Percentiles rank a stretch among this genome's conserved stretches.
Evolutionary conservation across 2,797 vertebrate species (phyloP).

Genomic region (Spinus pinus): DNA sequence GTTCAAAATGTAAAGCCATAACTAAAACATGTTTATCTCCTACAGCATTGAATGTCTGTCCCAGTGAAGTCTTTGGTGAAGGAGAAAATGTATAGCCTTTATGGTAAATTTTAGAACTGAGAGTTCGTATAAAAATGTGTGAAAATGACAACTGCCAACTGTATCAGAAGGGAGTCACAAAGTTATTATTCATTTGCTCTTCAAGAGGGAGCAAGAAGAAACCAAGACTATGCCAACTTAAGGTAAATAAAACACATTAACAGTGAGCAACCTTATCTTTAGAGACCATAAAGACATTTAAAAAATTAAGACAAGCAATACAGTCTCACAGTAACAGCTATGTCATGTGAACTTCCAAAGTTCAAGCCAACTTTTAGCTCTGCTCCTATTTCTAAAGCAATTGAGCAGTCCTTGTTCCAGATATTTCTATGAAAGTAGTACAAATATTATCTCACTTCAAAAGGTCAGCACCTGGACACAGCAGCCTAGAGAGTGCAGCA

Average conservation of each 20-base stretch:
- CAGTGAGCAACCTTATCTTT: background rate
- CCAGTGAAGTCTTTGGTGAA: background rate
- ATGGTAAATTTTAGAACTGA: background rate
- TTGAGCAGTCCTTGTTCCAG: background rate
- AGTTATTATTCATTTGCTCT: background rate
- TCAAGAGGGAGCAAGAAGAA: background rate
- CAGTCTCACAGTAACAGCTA: background rate
- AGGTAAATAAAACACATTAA: background rate
- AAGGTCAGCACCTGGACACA: background rate
- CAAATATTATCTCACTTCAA: background rate
- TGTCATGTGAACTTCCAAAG: fast-evolving
- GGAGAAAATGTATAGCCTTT: fast-evolving
- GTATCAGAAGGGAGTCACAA: background rate
- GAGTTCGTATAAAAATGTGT: background rate
- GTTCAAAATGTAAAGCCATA: background rate
- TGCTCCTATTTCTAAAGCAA: background rate
- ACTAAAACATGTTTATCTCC: background rate
- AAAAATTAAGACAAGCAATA: background rate
- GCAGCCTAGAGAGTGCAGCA: background rate
- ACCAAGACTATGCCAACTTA: background rate
- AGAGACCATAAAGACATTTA: background rate
- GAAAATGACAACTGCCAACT: background rate
- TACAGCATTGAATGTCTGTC: background rate
- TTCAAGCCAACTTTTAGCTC: background rate
- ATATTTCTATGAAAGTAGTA: background rate